These are phyloP conservation scores for Danio albolineatus DNA, from an alignment of 2,797 vertebrate species.

Conservation along the genomic window DNA sequence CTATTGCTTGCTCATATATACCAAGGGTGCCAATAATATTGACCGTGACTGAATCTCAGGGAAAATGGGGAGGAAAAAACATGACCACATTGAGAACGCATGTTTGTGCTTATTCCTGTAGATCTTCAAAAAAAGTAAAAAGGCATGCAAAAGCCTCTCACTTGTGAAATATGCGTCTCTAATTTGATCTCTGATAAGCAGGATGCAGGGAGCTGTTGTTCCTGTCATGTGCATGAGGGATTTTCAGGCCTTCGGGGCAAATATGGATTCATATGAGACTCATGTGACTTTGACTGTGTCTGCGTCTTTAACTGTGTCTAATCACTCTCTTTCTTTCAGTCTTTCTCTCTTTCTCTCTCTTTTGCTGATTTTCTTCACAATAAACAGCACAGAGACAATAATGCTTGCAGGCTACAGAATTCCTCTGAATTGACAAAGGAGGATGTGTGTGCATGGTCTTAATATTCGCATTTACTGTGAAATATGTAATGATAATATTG, in stretches of 20 bases:
- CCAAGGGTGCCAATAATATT: too few species aligned
- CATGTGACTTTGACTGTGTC: slow-evolving; percentile 54
- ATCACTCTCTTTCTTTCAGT: slow-evolving; percentile 65
- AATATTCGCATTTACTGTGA: slow-evolving; percentile 19
- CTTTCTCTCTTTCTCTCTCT: neutral
- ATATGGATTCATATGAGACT: slow-evolving; percentile 52
- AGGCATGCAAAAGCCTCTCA: neutral
- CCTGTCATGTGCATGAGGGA: slow-evolving; percentile 37
- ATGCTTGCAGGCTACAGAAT: neutral
- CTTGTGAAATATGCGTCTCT: slow-evolving; percentile 16
- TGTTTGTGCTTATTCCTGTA: neutral
- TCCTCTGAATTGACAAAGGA: slow-evolving; percentile 29
- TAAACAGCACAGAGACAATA: slow-evolving; percentile 8
- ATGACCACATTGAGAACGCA: neutral
- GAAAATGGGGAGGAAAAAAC: neutral
- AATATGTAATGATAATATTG: neutral
- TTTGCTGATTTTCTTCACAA: slow-evolving; percentile 24
- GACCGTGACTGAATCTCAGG: neutral
- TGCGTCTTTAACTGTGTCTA: slow-evolving; percentile 15
- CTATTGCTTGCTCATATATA: too few species aligned
- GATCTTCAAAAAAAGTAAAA: neutral
- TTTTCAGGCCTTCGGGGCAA: slow-evolving; percentile 25
- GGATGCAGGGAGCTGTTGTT: slow-evolving; percentile 25
- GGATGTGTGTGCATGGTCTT: slow-evolving; percentile 53
- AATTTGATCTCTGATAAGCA: slow-evolving; percentile 22